Evolutionary conservation across 2,888 invertebrate species (phyloP), one percentile per base, ranked within the genome.

Genomic region (Amphipyra berbera): DNA sequence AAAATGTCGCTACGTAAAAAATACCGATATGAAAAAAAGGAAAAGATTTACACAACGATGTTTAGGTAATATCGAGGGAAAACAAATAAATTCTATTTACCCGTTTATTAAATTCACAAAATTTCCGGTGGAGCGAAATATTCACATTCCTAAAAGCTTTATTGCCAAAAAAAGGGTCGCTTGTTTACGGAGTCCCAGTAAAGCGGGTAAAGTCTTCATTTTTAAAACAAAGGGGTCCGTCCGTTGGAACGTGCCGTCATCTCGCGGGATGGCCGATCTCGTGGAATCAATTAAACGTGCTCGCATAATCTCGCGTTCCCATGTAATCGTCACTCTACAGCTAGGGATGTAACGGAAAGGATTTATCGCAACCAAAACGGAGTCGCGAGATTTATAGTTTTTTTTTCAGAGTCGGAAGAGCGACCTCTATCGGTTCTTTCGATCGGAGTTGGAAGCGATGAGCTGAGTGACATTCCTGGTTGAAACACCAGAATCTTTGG

Each of bases 61-160:
- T 66, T 60, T 49, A 54, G 35, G 41, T 54, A 57, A 59, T 73
- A 63, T 72, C 45, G 53, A 42, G 52, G 38, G 13, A 40, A 73
- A 68, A 68, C 49, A 77, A 67, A 75, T 63, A 70, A 68, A 76
- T 65, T 68, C 12, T 77, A 82, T 78, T 78, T 73, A 73, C 68
- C 59, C 69, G 73, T 81, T 81, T 70, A 78, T 83, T 83, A 82
- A 83, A 85, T 85, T 81, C 68, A 72, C 62, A 73, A 79, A 82
- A 85, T 82, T 82, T 83, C 82, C 80, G 77, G 71, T 77, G 70
- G 56, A 73, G 68, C 68, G 63, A 79, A 82, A 86, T 85, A 83
- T 88, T 86, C 79, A 82, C 84, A 81, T 84, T 81, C 81, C 83
- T 82, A 81, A 88, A 88, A 86, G 88, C 85, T 84, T 84, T 79